A percentile compares a stretch with the other conserved stretches of the same genome.
Evolutionary conservation across 2,113 vertebrate species (phyloP).

Genomic region (Mormyrus lacerda): DNA sequence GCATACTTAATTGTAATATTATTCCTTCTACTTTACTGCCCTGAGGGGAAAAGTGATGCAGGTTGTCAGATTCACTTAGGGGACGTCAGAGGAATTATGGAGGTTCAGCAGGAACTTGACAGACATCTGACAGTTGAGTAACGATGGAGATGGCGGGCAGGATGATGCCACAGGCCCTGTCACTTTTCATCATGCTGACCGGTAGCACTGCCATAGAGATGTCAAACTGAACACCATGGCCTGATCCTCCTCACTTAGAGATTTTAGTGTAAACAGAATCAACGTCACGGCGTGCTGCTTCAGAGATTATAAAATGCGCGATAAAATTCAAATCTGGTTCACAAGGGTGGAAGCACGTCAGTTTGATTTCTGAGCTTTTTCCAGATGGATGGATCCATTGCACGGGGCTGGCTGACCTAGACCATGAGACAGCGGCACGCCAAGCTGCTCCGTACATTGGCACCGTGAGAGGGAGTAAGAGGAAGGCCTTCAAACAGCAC

Average conservation of each 20-base stretch:
- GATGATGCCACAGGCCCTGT: neutral
- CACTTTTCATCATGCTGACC: conserved; percentile 3
- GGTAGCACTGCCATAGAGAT: neutral
- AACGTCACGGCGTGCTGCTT: neutral
- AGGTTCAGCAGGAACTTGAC: conserved; percentile 26
- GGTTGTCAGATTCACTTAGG: conserved; percentile 35
- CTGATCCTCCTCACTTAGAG: neutral
- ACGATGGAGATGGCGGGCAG: neutral
- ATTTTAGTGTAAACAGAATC: neutral
- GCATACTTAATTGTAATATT: neutral
- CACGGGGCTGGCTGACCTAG: neutral
- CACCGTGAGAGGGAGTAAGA: neutral
- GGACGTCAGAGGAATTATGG: conserved; percentile 25
- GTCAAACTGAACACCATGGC: neutral
- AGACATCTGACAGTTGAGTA: conserved; percentile 40
- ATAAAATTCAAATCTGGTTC: neutral
- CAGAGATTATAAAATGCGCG: neutral
- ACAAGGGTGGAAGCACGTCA: neutral
- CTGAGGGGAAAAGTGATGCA: neutral
- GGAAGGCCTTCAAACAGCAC: neutral
- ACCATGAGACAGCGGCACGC: neutral
- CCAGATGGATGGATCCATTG: neutral
- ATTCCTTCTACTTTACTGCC: neutral
- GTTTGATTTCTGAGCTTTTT: neutral
- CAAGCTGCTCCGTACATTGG: neutral